Evolutionary conservation across 2,113 vertebrate genomes (phyloP), one percentile per base, ranked within the genome.

Genomic region (Eidolon helvum): DNA sequence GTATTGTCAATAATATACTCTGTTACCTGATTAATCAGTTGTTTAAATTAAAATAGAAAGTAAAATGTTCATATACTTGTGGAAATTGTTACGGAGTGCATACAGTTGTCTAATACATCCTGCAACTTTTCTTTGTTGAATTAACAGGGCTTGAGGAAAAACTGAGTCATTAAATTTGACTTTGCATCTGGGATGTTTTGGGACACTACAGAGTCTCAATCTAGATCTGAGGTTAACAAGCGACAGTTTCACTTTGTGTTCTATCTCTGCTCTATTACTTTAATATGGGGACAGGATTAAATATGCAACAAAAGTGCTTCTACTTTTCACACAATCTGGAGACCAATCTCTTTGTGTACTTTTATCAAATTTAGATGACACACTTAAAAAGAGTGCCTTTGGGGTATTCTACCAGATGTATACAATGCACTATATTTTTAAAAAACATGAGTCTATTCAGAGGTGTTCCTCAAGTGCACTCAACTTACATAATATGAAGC

Each of bases 291-390:
- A 66, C 2, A 55, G 33, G 28, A 77, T 10, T 43, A 61, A n/a
- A 2, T 69, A 68, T 1, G 21, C 21, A 91, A 53, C 16, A 79
- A 75, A 92, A 85, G 74, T 90, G 9, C 28, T 90, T 28, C 3
- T 40, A 61, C 7, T 57, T 75, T 75, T 77, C 71, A 35, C 48
- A 40, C 11, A 88, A n/a, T 55, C 7, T 57, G 53, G 50, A 82
- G 79, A 77, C 87, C 33, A 86, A 7, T 26, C 68, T 74, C 18
- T 68, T 55, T 63, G 55, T n/a, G 63, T 43, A 79, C 59, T 97
- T 96, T 97, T 87, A 96, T 69, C 38, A 92, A 95, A 90, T 95
- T 91, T 88, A 85, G 98, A 82, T 84, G 82, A 75, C 40, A 69
- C 38, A 65, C 7, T 87, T 95, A 43, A 75, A 93, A 94, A 89